Percentiles rank a stretch among this genome's conserved stretches.
These are phyloP conservation scores for Lepus oiostolus DNA, from an alignment of 2,797 vertebrate species.

Conservation along the genomic window DNA sequence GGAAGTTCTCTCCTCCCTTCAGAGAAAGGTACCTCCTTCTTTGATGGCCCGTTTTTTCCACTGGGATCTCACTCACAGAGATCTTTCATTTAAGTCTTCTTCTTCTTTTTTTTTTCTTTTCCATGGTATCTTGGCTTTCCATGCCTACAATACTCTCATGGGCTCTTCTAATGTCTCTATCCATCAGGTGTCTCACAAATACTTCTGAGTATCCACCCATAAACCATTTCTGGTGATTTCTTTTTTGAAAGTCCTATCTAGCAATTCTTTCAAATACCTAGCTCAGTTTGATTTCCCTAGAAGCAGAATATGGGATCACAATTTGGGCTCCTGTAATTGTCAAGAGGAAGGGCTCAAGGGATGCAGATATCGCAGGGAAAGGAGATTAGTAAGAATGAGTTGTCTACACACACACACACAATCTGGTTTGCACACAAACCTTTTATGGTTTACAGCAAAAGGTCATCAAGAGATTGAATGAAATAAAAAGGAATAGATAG, in stretches of 20 bases:
- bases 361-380: not conserved
- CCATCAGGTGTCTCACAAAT: no score
- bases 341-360: no score
- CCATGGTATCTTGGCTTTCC: no score
- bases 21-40: no score
- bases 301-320: not conserved
- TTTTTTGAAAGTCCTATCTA: not conserved
- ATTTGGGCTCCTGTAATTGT: not conserved
- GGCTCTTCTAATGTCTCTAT: not conserved
- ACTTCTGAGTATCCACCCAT: not conserved
- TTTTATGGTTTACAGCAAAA: not conserved
- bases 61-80: no score
- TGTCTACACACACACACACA: not conserved
- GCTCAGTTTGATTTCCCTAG: not conserved
- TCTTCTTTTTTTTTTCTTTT: no score
- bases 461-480: not conserved
- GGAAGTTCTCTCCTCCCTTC: no score
- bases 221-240: not conserved
- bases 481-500: not conserved
- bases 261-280: not conserved
- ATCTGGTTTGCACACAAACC: not conserved
- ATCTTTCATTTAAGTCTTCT: no score
- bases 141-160: no score
- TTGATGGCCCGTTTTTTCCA: no score
- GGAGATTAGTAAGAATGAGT: not conserved